Conservation (phyloP, 2,113 vertebrate species). For the Triplophysa rosa region DNA sequence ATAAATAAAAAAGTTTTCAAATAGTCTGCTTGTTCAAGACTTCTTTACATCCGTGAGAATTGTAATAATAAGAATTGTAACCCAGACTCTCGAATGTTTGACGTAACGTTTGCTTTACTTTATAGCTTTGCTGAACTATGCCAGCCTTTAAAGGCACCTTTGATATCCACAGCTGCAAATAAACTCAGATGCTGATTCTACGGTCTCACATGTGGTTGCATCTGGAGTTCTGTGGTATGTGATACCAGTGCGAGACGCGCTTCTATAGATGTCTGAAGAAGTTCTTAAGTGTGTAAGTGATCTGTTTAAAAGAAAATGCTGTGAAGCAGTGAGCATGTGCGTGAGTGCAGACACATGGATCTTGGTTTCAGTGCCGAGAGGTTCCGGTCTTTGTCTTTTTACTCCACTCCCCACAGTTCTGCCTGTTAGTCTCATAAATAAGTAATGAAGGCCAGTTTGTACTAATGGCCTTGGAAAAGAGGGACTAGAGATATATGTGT, state of each 20-base stretch:
- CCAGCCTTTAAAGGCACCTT: background rate
- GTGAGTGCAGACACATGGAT: conserved; percentile 23
- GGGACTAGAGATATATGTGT: conserved; percentile 62
- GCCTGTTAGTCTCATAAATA: conserved; percentile 70
- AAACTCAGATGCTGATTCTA: background rate
- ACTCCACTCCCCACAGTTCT: conserved; percentile 55
- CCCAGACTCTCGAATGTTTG: background rate
- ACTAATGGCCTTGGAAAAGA: conserved; percentile 74
- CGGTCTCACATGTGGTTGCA: background rate
- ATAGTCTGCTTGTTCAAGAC: conserved; percentile 15
- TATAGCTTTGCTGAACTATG: background rate
- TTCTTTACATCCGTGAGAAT: background rate
- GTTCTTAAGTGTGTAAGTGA: conserved; percentile 32
- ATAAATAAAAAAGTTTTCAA: conserved; percentile 43
- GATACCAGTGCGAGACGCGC: background rate
- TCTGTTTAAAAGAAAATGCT: background rate
- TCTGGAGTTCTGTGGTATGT: background rate
- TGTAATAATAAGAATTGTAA: background rate
- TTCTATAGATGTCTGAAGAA: conserved; percentile 15
- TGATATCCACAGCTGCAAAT: background rate
- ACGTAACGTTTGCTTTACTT: background rate
- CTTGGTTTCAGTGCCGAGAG: conserved; percentile 10
- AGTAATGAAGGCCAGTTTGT: conserved; percentile 71
- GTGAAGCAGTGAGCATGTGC: background rate
- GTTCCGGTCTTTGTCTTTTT: conserved; percentile 48